Percentiles rank a stretch among this genome's conserved stretches.
Evolutionary conservation across 1,140 invertebrate species (phyloP).

Genomic region (Cecropterus lyciades): DNA sequence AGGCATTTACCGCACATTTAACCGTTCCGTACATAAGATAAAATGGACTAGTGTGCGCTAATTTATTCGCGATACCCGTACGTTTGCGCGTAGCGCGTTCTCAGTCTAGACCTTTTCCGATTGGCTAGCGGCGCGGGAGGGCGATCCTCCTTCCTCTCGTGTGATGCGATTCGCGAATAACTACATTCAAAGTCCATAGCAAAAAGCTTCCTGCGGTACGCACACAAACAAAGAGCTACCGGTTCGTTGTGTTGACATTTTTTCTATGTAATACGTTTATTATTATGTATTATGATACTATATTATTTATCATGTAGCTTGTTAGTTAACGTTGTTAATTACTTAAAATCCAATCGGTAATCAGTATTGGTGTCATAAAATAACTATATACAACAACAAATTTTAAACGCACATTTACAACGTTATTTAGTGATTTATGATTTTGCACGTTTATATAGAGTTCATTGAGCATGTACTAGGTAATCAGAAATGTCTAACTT

Average conservation of each 20-base stretch:
- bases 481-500: too few relatives aligned
- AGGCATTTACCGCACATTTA: conserved; percentile 7
- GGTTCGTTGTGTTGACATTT: conserved; percentile 25
- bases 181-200: conserved; percentile 57
- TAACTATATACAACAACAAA: too few relatives aligned
- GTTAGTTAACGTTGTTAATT: conserved; percentile 23
- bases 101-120: conserved; percentile 58
- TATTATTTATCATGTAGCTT: background rate
- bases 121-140: conserved; percentile 73
- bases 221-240: conserved; percentile 44
- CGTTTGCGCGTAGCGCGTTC: conserved; percentile 51
- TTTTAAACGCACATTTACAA: too few relatives aligned
- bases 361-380: too few relatives aligned
- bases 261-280: background rate
- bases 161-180: conserved; percentile 79
- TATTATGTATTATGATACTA: background rate
- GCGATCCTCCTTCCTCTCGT: conserved; percentile 80
- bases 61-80: conserved; percentile 71
- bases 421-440: too few relatives aligned
- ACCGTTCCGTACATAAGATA: conserved; percentile 42
- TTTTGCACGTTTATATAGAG: too few relatives aligned
- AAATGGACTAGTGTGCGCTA: conserved; percentile 52
- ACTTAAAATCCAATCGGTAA: background rate
- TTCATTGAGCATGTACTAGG: too few relatives aligned
- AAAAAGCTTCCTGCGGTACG: conserved; percentile 69